Evolutionary conservation across 2,113 vertebrate genomes (phyloP).

Genomic region (Muntiacus muntjak): DNA sequence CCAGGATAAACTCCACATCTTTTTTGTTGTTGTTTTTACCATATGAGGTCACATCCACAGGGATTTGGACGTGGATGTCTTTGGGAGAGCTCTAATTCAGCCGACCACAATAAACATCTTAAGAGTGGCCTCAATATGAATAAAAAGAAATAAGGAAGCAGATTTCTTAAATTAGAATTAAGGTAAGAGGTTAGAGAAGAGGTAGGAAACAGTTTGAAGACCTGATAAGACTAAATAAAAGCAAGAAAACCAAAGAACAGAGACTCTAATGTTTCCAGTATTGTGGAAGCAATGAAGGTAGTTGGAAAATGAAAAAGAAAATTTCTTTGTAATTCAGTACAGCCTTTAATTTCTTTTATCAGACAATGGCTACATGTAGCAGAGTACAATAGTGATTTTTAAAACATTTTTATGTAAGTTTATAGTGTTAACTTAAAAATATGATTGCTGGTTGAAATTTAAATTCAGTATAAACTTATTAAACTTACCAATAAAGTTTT

Average conservation of each 20-base stretch:
- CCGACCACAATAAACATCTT: background rate
- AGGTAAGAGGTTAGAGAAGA: background rate
- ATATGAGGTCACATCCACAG: background rate
- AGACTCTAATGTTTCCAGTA: background rate
- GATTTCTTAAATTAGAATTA: background rate
- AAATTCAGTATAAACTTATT: background rate
- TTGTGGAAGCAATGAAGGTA: background rate
- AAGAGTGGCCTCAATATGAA: background rate
- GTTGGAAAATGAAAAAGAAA: background rate
- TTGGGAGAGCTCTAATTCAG: background rate
- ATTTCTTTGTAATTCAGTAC: background rate
- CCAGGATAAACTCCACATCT: background rate
- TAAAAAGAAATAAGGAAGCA: background rate
- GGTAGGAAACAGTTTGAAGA: background rate
- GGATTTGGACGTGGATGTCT: background rate
- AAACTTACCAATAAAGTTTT: background rate
- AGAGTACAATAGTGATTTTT: background rate
- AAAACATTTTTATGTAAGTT: background rate
- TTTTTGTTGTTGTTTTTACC: background rate
- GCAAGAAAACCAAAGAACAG: background rate
- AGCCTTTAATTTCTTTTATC: background rate
- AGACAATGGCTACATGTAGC: background rate
- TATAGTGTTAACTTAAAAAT: background rate
- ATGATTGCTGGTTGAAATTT: background rate
- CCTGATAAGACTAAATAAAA: background rate